These are phyloP conservation scores for Chamaetylas fuelleborni DNA, from an alignment of 2,113 vertebrate species.

Conservation along the genomic window DNA sequence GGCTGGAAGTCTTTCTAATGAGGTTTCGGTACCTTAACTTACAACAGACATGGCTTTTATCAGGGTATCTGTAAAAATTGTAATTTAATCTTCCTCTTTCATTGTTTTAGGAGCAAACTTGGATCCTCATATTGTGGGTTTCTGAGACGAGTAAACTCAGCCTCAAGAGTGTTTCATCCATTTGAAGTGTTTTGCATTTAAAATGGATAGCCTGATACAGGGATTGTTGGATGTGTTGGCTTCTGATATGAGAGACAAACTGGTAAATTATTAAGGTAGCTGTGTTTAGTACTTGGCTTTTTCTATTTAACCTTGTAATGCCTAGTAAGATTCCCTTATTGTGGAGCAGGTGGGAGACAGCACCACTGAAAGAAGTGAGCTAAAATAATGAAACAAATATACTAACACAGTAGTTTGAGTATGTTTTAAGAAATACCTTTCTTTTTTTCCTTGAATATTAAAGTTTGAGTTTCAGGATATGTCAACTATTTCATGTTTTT, in stretches of 20 bases:
- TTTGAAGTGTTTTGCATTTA: neutral
- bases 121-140: neutral
- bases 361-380: neutral
- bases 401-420: neutral
- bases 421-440: neutral
- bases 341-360: neutral
- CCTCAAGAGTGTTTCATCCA: neutral
- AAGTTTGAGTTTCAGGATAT: neutral
- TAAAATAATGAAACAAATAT: neutral
- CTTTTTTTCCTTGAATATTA: neutral
- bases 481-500: conserved; percentile 32
- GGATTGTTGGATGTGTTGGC: neutral
- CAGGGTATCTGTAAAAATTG: neutral
- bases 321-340: neutral
- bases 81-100: neutral
- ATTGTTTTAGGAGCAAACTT: neutral
- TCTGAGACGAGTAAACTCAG: neutral
- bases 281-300: neutral
- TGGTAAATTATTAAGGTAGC: neutral
- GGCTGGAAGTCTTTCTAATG: neutral
- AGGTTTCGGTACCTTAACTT: neutral
- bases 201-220: neutral
- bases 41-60: neutral
- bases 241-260: neutral
- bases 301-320: neutral